Conservation (phyloP, 2,888 invertebrate species). For the Criorhina ranunculi region DNA sequence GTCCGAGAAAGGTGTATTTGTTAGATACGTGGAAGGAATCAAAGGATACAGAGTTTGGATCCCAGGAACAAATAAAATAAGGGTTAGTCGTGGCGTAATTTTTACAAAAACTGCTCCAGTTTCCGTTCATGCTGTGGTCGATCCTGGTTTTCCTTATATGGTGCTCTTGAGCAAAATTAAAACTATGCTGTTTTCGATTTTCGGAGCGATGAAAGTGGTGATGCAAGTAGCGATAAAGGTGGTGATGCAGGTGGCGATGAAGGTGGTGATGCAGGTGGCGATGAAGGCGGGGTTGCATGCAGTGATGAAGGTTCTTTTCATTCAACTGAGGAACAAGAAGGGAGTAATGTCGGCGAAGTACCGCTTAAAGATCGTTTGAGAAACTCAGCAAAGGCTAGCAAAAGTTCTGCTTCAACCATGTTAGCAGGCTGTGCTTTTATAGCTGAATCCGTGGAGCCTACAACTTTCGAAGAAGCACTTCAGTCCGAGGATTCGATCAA, state of each 20-base stretch:
- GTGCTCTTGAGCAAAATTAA: too few relatives aligned
- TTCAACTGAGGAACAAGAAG: slow-evolving; percentile 1
- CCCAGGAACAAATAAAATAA: neutral
- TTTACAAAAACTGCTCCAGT: neutral
- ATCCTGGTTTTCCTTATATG: neutral
- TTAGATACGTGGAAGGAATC: slow-evolving; percentile 9
- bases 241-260: too few relatives aligned
- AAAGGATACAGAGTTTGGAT: slow-evolving; percentile 24
- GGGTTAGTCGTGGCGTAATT: neutral
- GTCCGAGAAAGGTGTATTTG: slow-evolving; percentile 13
- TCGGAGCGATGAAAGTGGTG: too few relatives aligned
- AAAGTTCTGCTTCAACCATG: slow-evolving; percentile 11
- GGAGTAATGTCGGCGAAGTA: neutral
- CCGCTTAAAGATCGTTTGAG: slow-evolving; percentile 11
- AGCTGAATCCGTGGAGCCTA: slow-evolving; percentile 6
- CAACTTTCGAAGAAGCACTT: slow-evolving; percentile 15
- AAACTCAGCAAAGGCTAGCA: neutral
- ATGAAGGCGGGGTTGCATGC: too few relatives aligned
- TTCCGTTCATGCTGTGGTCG: neutral
- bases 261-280: too few relatives aligned
- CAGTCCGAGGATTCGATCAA: slow-evolving; percentile 21
- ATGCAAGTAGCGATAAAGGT: too few relatives aligned
- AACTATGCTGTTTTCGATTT: too few relatives aligned
- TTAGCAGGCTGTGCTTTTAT: slow-evolving; percentile 6
- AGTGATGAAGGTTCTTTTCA: neutral